Base-by-base conservation (phyloP, 92 coral and sea anemone genomes). In the Scolanthus callimorphus region DNA sequence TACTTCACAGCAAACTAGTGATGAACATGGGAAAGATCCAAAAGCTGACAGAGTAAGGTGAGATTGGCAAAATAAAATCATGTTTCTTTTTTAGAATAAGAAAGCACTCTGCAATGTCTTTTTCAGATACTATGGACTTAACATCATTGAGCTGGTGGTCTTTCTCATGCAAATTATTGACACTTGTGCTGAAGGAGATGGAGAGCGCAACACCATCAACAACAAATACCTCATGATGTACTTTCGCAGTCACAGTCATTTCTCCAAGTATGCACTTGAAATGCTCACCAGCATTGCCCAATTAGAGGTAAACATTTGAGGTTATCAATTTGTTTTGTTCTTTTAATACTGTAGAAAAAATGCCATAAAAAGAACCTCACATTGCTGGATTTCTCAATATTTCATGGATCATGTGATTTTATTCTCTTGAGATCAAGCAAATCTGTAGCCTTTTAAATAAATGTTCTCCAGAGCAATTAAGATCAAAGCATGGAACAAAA, bases 251-350 rank as follows among this genome's bases (percentile, higher is more conserved):
- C 53, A 56, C 34, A 57, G 12, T 25, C 38, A 71, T 8, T 71
- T 55, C 49, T 41, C 80, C 4, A 79, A 79, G 17, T 79, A 79
- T 71, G 62, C 85, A 11, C 12, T 71, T 9, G 80, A 79, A 43
- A 57, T 79, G 80, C 72, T 79, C 57, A 58, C 61, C 21, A 63
- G 46, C 48, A 63, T 65, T 64, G 80, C 85, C 21, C 85, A 79
- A 27, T 49, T 55, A 1, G 77, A n/a, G n/a, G n/a, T n/a, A n/a
- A n/a, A n/a, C 47, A n/a, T n/a, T n/a, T n/a, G n/a, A n/a, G n/a
- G n/a, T n/a, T n/a, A n/a, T n/a, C n/a, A n/a, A n/a, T n/a, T n/a
- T n/a, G n/a, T n/a, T n/a, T n/a, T n/a, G n/a, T n/a, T n/a, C n/a
- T n/a, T n/a, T n/a, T n/a, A n/a, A n/a, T n/a, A n/a, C n/a, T n/a